phyloP scores from a whole-genome alignment of 2,113 vertebrate genomes.

The Entosphenus tridentatus region DNA sequence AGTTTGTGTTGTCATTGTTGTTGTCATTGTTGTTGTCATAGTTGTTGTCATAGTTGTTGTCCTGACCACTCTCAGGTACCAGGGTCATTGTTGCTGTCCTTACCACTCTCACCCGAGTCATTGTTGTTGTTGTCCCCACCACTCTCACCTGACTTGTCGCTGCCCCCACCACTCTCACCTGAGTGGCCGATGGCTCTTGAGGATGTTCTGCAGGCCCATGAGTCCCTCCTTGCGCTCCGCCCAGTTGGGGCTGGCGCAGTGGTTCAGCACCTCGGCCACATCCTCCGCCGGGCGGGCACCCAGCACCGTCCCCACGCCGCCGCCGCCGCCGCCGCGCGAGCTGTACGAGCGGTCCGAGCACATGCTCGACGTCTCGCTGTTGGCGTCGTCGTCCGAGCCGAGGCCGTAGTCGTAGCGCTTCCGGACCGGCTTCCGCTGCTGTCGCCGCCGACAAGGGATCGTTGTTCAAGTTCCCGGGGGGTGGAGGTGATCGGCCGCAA shows the following conservation, averaged over 20 bases:
- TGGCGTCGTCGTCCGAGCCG: slow-evolving; percentile 87
- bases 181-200: slow-evolving; percentile 82
- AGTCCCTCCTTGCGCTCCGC: slow-evolving; percentile 91
- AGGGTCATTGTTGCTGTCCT: too few species aligned
- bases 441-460: too few species aligned
- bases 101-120: too few species aligned
- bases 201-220: slow-evolving; percentile 72
- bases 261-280: slow-evolving; percentile 85
- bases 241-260: slow-evolving; percentile 96
- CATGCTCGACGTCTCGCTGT: slow-evolving; percentile 79
- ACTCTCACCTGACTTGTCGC: not conserved
- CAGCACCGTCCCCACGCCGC: slow-evolving; percentile 11
- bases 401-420: slow-evolving; percentile 79
- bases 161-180: slow-evolving; percentile 27
- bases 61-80: too few species aligned
- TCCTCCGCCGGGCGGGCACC: slow-evolving; percentile 34
- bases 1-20: too few species aligned
- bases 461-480: too few species aligned
- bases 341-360: slow-evolving; percentile 84
- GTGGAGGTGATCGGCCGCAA: too few species aligned
- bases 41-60: too few species aligned
- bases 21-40: too few species aligned
- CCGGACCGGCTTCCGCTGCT: slow-evolving; percentile 63
- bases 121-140: too few species aligned
- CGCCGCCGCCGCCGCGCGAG: slow-evolving; percentile 71